These are phyloP conservation scores for Diloba caeruleocephala DNA, from an alignment of 2,888 invertebrate genomes.

Conservation along the genomic window DNA sequence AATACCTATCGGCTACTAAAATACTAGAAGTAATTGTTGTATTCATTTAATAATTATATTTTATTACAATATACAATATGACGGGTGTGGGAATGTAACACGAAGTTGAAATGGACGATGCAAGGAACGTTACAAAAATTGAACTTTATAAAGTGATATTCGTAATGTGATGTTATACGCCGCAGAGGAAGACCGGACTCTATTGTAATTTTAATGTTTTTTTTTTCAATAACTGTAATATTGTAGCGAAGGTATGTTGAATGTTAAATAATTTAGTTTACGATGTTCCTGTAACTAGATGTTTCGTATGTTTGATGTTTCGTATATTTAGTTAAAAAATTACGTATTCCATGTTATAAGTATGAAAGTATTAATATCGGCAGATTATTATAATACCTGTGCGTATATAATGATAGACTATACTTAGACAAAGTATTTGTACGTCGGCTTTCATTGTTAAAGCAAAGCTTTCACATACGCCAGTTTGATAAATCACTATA, in stretches of 20 bases:
- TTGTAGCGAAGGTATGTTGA: constrained; percentile 55
- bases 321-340: constrained; percentile 63
- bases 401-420: constrained; percentile 60
- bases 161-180: constrained; percentile 30
- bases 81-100: constrained; percentile 19
- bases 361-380: constrained; percentile 51
- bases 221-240: constrained; percentile 29
- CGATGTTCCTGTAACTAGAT: constrained; percentile 77
- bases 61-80: constrained; percentile 29
- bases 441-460: constrained; percentile 81
- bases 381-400: constrained; percentile 58
- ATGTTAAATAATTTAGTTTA: constrained; percentile 69
- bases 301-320: constrained; percentile 63
- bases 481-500: constrained; percentile 76
- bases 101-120: constrained; percentile 17
- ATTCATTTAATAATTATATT: constrained; percentile 34
- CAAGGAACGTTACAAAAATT: constrained; percentile 15
- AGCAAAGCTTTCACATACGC: constrained; percentile 78
- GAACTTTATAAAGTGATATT: constrained; percentile 38
- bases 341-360: constrained; percentile 56
- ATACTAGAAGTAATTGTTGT: constrained; percentile 47
- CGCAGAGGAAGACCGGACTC: constrained; percentile 17
- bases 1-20: constrained; percentile 46
- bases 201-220: constrained; percentile 16
- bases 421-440: constrained; percentile 57